Conservation (phyloP, 2,888 invertebrate genomes). For the Campoletis raptor region DNA sequence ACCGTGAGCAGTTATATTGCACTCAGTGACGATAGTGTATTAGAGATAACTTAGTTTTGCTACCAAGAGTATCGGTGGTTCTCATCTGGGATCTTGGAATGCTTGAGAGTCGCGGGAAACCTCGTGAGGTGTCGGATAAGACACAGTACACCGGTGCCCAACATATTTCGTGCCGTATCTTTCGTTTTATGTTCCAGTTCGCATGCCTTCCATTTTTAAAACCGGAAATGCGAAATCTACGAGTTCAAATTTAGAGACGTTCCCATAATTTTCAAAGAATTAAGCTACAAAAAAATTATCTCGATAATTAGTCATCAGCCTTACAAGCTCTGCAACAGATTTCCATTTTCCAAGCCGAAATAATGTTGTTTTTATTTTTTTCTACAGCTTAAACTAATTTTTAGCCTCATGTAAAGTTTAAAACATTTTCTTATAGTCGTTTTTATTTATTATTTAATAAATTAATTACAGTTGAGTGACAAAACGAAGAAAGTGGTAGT, state of each 20-base stretch:
- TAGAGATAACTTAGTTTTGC: conserved; percentile 56
- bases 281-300: neutral
- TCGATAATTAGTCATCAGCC: neutral
- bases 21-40: conserved; percentile 54
- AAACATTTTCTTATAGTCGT: neutral
- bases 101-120: conserved; percentile 62
- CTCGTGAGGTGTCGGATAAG: conserved; percentile 52
- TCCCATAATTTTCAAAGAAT: neutral
- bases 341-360: neutral
- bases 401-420: neutral
- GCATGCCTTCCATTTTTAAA: neutral
- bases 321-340: neutral
- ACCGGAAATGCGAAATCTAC: neutral
- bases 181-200: neutral
- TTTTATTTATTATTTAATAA: neutral
- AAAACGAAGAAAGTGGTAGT: neutral
- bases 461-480: neutral
- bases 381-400: neutral
- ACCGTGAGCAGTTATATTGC: conserved; percentile 26
- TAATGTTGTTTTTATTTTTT: neutral
- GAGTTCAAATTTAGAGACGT: neutral
- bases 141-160: neutral
- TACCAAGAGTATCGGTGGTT: conserved; percentile 46
- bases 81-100: conserved; percentile 51
- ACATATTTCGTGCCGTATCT: conserved; percentile 9